These are phyloP conservation scores for Nemotelus pantherinus DNA, from an alignment of 2,888 invertebrate genomes.

Conservation along the genomic window DNA sequence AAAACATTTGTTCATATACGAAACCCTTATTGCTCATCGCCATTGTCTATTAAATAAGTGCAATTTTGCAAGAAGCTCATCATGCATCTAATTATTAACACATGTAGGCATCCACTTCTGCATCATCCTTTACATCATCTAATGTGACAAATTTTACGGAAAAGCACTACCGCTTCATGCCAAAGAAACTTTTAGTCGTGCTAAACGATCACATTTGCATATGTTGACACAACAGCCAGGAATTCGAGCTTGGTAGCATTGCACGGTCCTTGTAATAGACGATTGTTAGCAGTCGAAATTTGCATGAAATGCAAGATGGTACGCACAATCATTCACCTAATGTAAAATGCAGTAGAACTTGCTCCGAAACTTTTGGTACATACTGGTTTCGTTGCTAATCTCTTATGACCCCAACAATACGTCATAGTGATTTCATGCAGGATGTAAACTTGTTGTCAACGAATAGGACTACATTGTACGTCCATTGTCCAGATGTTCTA, in stretches of 20 bases:
- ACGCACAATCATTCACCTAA: background rate
- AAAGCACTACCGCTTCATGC: background rate
- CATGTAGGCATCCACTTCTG: too few relatives aligned
- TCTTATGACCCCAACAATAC: conserved; percentile 3
- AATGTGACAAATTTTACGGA: background rate
- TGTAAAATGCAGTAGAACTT: conserved; percentile 1
- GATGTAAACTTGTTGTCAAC: too few relatives aligned
- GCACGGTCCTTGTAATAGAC: background rate
- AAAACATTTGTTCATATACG: too few relatives aligned
- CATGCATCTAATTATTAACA: too few relatives aligned
- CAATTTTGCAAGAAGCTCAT: too few relatives aligned
- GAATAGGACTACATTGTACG: too few relatives aligned
- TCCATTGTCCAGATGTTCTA: too few relatives aligned
- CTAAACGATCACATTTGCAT: conserved; percentile 1
- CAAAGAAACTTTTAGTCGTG: background rate
- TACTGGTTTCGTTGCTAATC: conserved; percentile 3
- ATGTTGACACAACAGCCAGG: background rate
- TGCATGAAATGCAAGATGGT: background rate
- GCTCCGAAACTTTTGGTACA: background rate
- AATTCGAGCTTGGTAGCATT: background rate
- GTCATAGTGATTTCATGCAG: background rate
- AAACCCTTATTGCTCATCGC: too few relatives aligned
- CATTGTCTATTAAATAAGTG: too few relatives aligned
- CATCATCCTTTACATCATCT: background rate
- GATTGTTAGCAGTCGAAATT: background rate